Evolutionary conservation across 2,797 vertebrate genomes (phyloP), one percentile per base, ranked within the genome.

Genomic region (Pseudotriccus pelzelni): DNA sequence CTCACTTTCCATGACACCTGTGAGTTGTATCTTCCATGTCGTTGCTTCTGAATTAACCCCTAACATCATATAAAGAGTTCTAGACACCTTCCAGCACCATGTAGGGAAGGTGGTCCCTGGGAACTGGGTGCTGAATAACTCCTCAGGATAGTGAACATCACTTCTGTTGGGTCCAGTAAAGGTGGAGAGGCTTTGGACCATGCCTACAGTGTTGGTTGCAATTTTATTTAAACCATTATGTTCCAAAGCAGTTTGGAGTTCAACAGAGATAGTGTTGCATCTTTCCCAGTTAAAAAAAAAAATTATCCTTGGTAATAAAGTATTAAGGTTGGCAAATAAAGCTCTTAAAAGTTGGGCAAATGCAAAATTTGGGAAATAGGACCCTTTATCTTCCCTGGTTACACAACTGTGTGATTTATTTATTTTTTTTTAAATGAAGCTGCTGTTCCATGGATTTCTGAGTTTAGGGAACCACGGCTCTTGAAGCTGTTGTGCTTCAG

Each of bases 151-250:
- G 46, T 77, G 69, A 68, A 46, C 59, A 55, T 91, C 25, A 80
- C 28, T 82, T 94, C 79, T 59, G 69, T 92, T 89, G 75, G 75
- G 86, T 88, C 58, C 43, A 49, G 30, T 94, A 53, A 84, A 88
- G 88, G 69, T 77, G 82, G 60, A 83, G 79, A 84, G 67, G 39
- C 47, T 77, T 3, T 44, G 44, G 36, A n/a, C 79, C 76, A 55
- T 77, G 84, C 84, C 46, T 28, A 39, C 36, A 15, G 2, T 21
- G n/a, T 24, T 96, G 78, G 56, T 30, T 86, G 52, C 73, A 77
- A 90, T 82, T 86, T 92, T 81, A 34, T 88, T 62, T 36, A 91
- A 93, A 92, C 63, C 59, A 13, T 55, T 20, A 9, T 63, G 34
- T 91, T 87, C 50, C 56, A 44, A 78, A 75, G 60, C 5, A 6